Percentiles rank a stretch among this genome's conserved stretches.
These are phyloP conservation scores for Hypomecis atomaria DNA, from an alignment of 2,888 invertebrate genomes.

Conservation along the genomic window DNA sequence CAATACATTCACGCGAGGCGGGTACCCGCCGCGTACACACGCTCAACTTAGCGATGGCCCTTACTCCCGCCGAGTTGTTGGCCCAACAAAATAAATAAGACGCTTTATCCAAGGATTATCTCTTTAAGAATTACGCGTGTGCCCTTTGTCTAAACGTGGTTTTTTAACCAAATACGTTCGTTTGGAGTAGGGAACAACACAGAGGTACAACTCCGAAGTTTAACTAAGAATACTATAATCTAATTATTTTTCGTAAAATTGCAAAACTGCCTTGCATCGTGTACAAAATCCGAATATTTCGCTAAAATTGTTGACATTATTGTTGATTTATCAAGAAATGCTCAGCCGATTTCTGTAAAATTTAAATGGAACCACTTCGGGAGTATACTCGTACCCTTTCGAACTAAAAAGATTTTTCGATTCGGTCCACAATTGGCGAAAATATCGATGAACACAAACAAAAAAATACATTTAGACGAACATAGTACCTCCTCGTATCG, in stretches of 20 bases:
- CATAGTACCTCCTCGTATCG: neutral
- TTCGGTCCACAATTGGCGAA: neutral
- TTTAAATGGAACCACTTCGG: too few species aligned
- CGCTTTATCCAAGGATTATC: conserved; percentile 74
- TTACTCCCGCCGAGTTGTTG: conserved; percentile 30
- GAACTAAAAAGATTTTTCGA: too few species aligned
- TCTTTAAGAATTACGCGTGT: conserved; percentile 74
- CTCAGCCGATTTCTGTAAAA: too few species aligned
- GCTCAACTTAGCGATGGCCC: too few species aligned
- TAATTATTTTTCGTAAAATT: neutral
- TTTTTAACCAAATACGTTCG: conserved; percentile 54
- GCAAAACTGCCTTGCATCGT: neutral
- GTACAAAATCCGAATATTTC: too few species aligned
- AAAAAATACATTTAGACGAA: too few species aligned
- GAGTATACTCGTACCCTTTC: too few species aligned
- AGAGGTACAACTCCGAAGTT: neutral
- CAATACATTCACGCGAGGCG: too few species aligned
- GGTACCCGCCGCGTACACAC: too few species aligned
- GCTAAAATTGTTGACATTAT: too few species aligned
- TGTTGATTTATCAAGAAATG: too few species aligned
- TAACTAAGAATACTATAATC: neutral
- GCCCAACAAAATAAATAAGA: conserved; percentile 71
- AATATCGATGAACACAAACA: neutral
- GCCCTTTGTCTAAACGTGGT: conserved; percentile 53
- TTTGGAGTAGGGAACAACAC: neutral